These are phyloP conservation scores for Drosophila jambulina DNA, from an alignment of 1,140 invertebrate genomes.

Conservation along the genomic window DNA sequence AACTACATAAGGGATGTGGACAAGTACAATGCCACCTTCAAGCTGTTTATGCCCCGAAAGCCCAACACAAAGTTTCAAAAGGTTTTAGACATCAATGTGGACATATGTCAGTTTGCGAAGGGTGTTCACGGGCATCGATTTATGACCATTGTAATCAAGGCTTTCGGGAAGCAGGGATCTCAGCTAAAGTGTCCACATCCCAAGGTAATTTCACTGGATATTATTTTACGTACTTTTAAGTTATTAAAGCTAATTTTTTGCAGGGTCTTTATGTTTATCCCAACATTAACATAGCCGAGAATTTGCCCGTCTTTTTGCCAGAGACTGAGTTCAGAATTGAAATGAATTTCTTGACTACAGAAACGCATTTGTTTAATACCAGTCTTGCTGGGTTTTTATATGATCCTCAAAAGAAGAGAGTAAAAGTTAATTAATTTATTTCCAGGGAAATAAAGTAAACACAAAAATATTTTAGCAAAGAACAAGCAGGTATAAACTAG, in stretches of 20 bases:
- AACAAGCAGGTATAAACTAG: neutral
- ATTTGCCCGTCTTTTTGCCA: conserved; percentile 51
- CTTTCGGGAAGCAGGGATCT: conserved; percentile 15
- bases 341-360: conserved; percentile 38
- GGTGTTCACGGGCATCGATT: conserved; percentile 30
- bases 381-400: conserved; percentile 18
- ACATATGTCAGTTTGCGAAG: conserved; percentile 42
- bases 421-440: neutral
- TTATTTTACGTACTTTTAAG: neutral
- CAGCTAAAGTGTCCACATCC: conserved; percentile 43
- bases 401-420: conserved; percentile 13
- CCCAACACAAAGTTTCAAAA: conserved; percentile 26
- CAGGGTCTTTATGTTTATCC: conserved; percentile 46
- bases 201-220: conserved; percentile 13
- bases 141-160: conserved; percentile 23
- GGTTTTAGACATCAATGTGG: conserved; percentile 39
- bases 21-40: conserved; percentile 41
- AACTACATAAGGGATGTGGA: conserved; percentile 4
- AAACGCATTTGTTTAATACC: conserved; percentile 10
- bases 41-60: conserved; percentile 13
- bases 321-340: conserved; percentile 40
- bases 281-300: conserved; percentile 41
- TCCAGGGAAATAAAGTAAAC: conserved; percentile 15
- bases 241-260: neutral
- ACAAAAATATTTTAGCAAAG: neutral